A percentile compares a stretch with the other conserved stretches of the same genome.
Conservation (phyloP, 2,113 vertebrate species). For the Dromiciops gliroides region DNA sequence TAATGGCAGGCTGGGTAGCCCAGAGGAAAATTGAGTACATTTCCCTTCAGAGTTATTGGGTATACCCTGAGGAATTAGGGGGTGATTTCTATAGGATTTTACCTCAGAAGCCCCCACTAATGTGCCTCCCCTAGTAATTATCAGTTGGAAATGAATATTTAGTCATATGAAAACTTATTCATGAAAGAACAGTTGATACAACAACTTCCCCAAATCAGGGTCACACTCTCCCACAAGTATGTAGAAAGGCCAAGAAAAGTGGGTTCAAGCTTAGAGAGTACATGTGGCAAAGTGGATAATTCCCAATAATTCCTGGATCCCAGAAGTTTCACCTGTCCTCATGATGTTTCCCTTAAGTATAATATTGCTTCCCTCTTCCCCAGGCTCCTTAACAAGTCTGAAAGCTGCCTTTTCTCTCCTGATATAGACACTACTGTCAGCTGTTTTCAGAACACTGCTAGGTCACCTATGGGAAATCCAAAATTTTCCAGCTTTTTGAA, state of each 20-base stretch:
- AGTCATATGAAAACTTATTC: background rate
- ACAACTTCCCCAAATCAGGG: background rate
- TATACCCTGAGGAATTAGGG: background rate
- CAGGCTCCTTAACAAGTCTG: background rate
- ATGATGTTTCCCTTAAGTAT: background rate
- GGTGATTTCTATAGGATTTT: background rate
- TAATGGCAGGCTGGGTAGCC: background rate
- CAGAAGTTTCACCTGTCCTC: background rate
- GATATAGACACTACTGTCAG: background rate
- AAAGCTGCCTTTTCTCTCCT: background rate
- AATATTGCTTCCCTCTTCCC: background rate
- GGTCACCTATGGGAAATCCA: background rate
- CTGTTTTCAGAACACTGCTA: background rate
- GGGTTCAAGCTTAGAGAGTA: background rate
- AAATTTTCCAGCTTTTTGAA: background rate
- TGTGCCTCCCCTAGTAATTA: background rate
- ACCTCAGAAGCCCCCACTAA: background rate
- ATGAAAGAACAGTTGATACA: background rate
- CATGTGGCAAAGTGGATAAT: background rate
- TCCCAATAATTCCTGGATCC: background rate
- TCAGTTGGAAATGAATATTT: background rate
- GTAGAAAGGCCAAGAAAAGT: background rate
- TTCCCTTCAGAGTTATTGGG: background rate
- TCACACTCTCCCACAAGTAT: background rate
- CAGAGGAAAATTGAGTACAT: background rate